These are phyloP conservation scores for Onychostoma macrolepis DNA, from an alignment of 2,113 vertebrate genomes.

Conservation along the genomic window DNA sequence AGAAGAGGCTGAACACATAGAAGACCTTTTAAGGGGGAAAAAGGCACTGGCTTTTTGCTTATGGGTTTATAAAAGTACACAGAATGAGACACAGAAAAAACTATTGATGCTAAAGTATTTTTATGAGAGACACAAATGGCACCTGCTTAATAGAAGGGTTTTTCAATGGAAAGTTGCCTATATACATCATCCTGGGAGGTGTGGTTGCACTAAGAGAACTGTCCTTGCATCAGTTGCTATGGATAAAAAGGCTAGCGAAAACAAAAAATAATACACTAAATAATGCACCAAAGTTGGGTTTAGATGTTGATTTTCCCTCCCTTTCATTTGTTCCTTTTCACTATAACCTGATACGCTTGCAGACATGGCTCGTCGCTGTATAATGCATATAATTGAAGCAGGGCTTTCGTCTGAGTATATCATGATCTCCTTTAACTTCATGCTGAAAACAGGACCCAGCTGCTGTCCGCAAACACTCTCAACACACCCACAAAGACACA, in stretches of 20 bases:
- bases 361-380: neutral
- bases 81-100: neutral
- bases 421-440: constrained; percentile 18
- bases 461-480: neutral
- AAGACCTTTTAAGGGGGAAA: neutral
- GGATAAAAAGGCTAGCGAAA: neutral
- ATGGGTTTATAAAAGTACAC: neutral
- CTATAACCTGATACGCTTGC: constrained; percentile 6
- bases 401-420: neutral
- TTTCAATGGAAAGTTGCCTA: neutral
- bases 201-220: neutral
- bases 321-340: constrained; percentile 9
- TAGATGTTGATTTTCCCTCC: constrained; percentile 19
- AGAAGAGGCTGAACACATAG: neutral
- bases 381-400: constrained; percentile 7
- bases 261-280: neutral
- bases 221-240: neutral
- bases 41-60: neutral
- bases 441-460: constrained; percentile 24
- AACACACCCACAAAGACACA: neutral
- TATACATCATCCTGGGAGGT: neutral
- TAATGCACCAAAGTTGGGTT: neutral
- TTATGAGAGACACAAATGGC: neutral
- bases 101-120: neutral
- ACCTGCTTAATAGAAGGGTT: neutral